Percentiles rank a stretch among this genome's conserved stretches.
Conservation (phyloP, 2,888 invertebrate species). For the Sepioteuthis lessoniana region DNA sequence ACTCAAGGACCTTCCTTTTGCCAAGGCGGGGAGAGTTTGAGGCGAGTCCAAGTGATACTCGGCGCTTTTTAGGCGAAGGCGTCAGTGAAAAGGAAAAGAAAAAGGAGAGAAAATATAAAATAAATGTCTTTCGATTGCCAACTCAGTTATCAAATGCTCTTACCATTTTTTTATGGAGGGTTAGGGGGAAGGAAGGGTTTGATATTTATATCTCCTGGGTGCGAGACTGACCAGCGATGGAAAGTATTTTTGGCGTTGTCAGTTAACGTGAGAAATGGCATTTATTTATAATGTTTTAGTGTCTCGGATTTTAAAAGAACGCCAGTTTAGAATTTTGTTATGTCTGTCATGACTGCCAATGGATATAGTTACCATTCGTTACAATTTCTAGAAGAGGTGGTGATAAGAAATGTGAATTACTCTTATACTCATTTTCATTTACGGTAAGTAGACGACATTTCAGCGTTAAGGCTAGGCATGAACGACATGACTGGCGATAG, state of each 20-base stretch:
- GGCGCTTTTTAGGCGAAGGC: neutral
- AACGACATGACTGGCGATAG: neutral
- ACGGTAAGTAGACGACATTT: neutral
- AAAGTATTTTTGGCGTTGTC: constrained; percentile 9
- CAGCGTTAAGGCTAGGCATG: neutral
- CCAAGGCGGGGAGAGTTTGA: neutral
- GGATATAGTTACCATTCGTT: neutral
- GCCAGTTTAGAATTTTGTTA: neutral
- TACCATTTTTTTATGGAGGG: neutral
- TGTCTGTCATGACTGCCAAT: neutral
- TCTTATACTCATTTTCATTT: neutral
- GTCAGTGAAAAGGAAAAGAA: neutral
- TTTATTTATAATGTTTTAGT: neutral
- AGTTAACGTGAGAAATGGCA: constrained; percentile 20
- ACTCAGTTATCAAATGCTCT: constrained; percentile 23
- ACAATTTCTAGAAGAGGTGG: neutral
- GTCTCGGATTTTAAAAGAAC: neutral
- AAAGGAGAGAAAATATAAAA: neutral
- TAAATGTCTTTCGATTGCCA: constrained; percentile 33
- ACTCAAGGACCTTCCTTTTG: constrained; percentile 15
- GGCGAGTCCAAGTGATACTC: neutral
- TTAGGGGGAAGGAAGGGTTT: neutral
- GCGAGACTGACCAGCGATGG: neutral
- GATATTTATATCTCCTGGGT: constrained; percentile 20
- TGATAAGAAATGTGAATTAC: neutral